Conservation (phyloP, 2,888 invertebrate genomes). For the Bursaphelenchus okinawaensis region DNA sequence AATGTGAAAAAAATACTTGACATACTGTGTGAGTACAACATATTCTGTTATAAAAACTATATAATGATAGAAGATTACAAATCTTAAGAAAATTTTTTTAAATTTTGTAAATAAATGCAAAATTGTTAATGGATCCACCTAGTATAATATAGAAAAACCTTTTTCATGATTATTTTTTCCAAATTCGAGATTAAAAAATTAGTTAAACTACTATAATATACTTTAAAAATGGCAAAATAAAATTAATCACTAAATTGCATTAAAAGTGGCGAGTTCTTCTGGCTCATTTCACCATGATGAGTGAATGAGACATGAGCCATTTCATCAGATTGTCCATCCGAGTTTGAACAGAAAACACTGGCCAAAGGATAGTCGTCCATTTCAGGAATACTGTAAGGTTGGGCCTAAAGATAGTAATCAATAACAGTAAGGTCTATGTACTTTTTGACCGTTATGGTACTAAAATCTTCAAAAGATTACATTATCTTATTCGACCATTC, state of each 20-base stretch:
- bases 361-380: neutral
- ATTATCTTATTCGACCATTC: too few relatives aligned
- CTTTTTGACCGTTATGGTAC: too few relatives aligned
- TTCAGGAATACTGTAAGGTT: neutral
- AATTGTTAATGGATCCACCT: too few relatives aligned
- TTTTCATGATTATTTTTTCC: too few relatives aligned
- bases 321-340: neutral
- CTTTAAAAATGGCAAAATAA: neutral
- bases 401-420: too few relatives aligned
- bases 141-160: too few relatives aligned
- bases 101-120: neutral
- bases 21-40: neutral
- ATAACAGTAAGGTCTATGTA: too few relatives aligned
- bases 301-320: neutral
- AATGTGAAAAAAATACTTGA: neutral
- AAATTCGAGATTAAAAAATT: too few relatives aligned
- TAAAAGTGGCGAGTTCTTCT: neutral
- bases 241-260: neutral
- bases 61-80: too few relatives aligned
- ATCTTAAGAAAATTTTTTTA: neutral
- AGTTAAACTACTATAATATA: too few relatives aligned
- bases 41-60: too few relatives aligned
- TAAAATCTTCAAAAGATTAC: too few relatives aligned
- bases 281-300: neutral
- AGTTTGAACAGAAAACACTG: neutral